Evolutionary conservation across 1,140 invertebrate species (phyloP).

Genomic region (Brachionus sp.): DNA sequence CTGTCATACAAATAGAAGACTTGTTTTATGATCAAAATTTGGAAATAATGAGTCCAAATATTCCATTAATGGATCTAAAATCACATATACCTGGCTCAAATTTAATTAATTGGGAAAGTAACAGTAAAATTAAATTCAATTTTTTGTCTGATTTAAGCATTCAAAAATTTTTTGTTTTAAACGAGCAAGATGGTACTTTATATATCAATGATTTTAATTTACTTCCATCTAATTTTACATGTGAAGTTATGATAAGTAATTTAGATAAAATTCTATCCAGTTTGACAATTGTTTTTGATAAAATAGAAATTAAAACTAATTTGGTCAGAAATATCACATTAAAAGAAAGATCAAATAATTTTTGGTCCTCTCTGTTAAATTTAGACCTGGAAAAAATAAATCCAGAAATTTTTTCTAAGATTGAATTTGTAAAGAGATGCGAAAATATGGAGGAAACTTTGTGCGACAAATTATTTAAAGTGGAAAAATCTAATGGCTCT

Average conservation of each 20-base stretch:
- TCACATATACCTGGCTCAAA: background rate
- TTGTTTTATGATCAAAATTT: background rate
- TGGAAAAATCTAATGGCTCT: background rate
- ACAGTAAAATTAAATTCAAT: background rate
- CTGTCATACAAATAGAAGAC: background rate
- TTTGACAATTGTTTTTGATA: background rate
- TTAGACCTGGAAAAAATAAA: background rate
- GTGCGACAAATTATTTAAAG: background rate
- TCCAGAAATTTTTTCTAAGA: background rate
- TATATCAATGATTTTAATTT: background rate
- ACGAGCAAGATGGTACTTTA: background rate
- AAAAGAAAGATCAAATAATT: background rate
- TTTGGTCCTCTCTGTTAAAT: background rate
- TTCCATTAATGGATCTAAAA: background rate
- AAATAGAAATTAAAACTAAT: background rate
- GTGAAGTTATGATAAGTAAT: background rate
- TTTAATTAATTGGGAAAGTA: background rate
- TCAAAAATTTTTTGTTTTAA: background rate
- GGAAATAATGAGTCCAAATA: background rate
- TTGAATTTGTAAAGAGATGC: background rate
- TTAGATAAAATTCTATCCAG: background rate
- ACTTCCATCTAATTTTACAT: background rate
- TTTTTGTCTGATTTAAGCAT: background rate
- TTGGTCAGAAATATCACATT: background rate
- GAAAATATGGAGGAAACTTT: background rate